phyloP scores from a whole-genome alignment of 2,113 vertebrate species.

The Microcebus tavaratra region DNA sequence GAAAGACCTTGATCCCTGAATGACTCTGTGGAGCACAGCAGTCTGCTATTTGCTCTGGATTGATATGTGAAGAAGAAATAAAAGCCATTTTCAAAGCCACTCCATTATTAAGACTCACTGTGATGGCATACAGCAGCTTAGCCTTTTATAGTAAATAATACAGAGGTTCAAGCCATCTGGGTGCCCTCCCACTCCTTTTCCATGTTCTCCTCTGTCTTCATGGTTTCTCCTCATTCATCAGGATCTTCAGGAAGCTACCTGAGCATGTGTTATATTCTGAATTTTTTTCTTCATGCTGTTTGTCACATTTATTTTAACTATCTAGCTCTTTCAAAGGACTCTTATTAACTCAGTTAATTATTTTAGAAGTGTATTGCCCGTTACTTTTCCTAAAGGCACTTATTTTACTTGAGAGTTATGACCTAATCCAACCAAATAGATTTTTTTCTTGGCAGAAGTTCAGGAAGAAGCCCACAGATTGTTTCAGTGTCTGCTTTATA shows the following conservation, averaged over 20 bases:
- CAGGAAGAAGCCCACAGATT: neutral
- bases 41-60: neutral
- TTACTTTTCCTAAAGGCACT: neutral
- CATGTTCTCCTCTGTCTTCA: neutral
- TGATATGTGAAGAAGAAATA: neutral
- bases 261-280: neutral
- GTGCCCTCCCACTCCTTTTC: neutral
- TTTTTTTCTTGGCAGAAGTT: constrained; percentile 19
- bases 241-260: neutral
- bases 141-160: neutral
- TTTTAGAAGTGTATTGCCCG: neutral
- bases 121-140: neutral
- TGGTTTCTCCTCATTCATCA: neutral
- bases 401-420: neutral
- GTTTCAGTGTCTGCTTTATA: neutral
- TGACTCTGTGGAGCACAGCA: neutral
- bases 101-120: neutral
- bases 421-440: constrained; percentile 2
- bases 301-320: neutral
- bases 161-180: neutral
- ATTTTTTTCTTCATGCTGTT: neutral
- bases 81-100: neutral
- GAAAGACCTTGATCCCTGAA: neutral
- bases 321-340: constrained; percentile 15
- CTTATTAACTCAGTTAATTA: neutral